A percentile compares a stretch with the other conserved stretches of the same genome.
phyloP scores from a whole-genome alignment of 1,140 invertebrate genomes.

The Brachystomella parvula region DNA sequence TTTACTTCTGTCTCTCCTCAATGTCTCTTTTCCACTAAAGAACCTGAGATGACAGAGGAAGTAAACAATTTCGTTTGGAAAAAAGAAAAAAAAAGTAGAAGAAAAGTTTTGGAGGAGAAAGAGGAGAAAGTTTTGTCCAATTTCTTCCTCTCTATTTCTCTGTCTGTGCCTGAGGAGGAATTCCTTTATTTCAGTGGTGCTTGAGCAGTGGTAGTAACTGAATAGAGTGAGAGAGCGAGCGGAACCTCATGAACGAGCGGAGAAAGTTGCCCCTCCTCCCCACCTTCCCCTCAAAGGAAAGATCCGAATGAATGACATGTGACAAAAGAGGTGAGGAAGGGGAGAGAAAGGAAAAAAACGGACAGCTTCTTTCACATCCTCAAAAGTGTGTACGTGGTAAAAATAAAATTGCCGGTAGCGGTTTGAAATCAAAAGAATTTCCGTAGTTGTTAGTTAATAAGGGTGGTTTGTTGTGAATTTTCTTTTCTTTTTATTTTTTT shows the following conservation, averaged over 20 bases:
- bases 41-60: slow-evolving; percentile 10
- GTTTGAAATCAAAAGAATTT: neutral
- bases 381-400: neutral
- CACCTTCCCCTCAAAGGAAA: neutral
- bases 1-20: neutral
- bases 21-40: slow-evolving; percentile 9
- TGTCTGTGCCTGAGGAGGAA: slow-evolving; percentile 1
- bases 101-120: slow-evolving; percentile 6
- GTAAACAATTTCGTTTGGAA: slow-evolving; percentile 1
- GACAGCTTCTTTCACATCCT: neutral
- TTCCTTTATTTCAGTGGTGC: neutral
- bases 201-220: neutral
- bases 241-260: neutral
- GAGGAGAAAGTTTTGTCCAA: slow-evolving; percentile 3
- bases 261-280: neutral
- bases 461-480: slow-evolving; percentile 4
- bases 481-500: neutral
- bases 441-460: neutral
- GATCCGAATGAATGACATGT: slow-evolving; percentile 3
- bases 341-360: neutral
- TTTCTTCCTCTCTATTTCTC: slow-evolving; percentile 10
- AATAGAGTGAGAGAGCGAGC: neutral
- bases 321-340: neutral
- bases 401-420: neutral
- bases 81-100: too few species aligned